phyloP scores from a whole-genome alignment of 2,888 invertebrate species.

The Brachyptera risi region DNA sequence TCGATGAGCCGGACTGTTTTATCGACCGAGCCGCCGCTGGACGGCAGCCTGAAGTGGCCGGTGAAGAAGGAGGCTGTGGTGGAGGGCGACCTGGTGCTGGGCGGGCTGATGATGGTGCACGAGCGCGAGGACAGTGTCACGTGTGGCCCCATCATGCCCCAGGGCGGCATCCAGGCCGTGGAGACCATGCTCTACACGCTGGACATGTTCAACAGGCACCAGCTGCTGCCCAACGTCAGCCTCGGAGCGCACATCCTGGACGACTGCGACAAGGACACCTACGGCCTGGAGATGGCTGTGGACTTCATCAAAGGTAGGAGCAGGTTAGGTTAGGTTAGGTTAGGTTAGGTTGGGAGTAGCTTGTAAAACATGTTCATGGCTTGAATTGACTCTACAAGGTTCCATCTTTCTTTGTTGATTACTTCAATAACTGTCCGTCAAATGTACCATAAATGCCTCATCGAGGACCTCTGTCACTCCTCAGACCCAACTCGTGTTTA shows the following conservation, averaged over 20 bases:
- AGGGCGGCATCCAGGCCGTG: slow-evolving; percentile 83
- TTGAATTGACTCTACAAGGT: no score
- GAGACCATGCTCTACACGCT: slow-evolving; percentile 91
- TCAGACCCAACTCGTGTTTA: no score
- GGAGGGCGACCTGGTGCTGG: slow-evolving; percentile 83
- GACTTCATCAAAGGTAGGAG: slow-evolving; percentile 97
- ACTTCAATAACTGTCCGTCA: no score
- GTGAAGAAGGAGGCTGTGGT: slow-evolving; percentile 82
- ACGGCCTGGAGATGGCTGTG: slow-evolving; percentile 91
- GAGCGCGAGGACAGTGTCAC: slow-evolving; percentile 82
- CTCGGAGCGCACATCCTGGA: slow-evolving; percentile 87
- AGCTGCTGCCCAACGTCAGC: slow-evolving; percentile 68
- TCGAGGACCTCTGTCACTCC: no score
- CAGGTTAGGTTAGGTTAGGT: no score
- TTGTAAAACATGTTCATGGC: no score
- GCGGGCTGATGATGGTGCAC: slow-evolving; percentile 94
- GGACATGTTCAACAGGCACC: slow-evolving; percentile 68
- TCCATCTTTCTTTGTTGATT: no score
- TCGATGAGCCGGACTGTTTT: no score
- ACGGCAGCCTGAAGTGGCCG: slow-evolving; percentile 56
- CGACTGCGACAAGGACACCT: slow-evolving; percentile 94
- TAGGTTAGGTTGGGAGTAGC: no score
- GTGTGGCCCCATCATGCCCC: slow-evolving; percentile 92
- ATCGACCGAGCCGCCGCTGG: no score
- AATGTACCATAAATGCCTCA: no score